Conservation (phyloP, 2,113 vertebrate species). For the Agelaius phoeniceus region DNA sequence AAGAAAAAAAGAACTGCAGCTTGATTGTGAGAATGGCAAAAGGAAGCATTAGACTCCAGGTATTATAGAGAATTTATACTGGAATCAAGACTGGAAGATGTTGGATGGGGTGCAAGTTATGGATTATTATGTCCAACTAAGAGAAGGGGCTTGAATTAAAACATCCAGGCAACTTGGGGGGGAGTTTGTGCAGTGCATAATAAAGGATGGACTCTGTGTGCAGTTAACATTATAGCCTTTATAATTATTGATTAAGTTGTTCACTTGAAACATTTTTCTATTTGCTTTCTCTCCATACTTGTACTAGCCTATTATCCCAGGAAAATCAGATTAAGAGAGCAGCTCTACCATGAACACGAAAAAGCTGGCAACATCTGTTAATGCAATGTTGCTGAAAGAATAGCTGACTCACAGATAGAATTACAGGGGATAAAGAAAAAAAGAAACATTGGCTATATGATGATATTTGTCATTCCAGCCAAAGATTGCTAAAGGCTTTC, state of each 20-base stretch:
- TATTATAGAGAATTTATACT: not conserved
- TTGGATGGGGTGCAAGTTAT: not conserved
- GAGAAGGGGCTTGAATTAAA: not conserved
- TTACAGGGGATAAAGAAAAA: not conserved
- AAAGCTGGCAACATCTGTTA: not conserved
- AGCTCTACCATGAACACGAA: not conserved
- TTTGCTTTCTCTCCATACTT: not conserved
- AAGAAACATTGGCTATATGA: not conserved
- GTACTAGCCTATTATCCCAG: not conserved
- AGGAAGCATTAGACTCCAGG: not conserved
- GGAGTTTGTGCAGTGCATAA: not conserved
- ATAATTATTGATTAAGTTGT: not conserved
- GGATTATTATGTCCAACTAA: not conserved
- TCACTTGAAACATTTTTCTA: not conserved
- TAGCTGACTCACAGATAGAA: not conserved
- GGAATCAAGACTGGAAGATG: not conserved
- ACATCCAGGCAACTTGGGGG: not conserved
- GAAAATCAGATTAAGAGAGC: not conserved
- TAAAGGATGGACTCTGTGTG: not conserved
- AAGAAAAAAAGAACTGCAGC: not conserved
- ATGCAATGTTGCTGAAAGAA: conserved; percentile 13
- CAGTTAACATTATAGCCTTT: not conserved
- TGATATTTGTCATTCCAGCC: not conserved
- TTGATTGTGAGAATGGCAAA: not conserved
- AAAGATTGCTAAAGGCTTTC: not conserved